Evolutionary conservation across 2,113 vertebrate genomes (phyloP), one percentile per base, ranked within the genome.

Genomic region (Pluvianellus socialis): DNA sequence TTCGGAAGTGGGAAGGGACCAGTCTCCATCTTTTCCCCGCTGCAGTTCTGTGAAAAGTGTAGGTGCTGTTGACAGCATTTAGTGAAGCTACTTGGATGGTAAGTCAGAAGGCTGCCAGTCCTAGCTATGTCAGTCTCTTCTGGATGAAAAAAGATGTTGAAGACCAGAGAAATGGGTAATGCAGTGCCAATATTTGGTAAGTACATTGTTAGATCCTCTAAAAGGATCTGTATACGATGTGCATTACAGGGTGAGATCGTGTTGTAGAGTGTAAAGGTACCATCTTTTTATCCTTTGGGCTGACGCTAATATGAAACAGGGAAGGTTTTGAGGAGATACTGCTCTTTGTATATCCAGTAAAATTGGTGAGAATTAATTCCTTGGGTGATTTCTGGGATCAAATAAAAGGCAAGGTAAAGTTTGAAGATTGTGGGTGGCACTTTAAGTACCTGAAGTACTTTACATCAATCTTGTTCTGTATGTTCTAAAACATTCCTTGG

Each of bases 221-320:
- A 32, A 62, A 35, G 27, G 7, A 30, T 66, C 6, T 62, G 5
- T 38, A 0, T 20, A 1, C 32, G 4, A 12, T 6, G 86, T 91
- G 1, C 1, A 4, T 42, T 53, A 14, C 3, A 12, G 27, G 6
- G 8, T 45, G 2, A 32, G n/a, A 40, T 38, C 26, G 18, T 4
- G 3, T 44, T 38, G 7, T 30, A 3, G 35, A 35, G 7, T 26
- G 6, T 45, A 58, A 45, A 63, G 20, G 20, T 49, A 14, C 4
- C 9, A 8, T 35, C 3, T 38, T 52, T 28, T 30, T 53, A 7
- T 32, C 5, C 9, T 35, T 32, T 7, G 11, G 16, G 16, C 27
- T 76, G 15, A 45, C 5, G 3, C 2, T 12, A 21, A 19, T 10
- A 14, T 0, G 11, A n/a, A 47, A 22, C n/a, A 4, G 0, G 3